Conservation (phyloP, 1,140 invertebrate species). For the Drosophila saltans region DNA sequence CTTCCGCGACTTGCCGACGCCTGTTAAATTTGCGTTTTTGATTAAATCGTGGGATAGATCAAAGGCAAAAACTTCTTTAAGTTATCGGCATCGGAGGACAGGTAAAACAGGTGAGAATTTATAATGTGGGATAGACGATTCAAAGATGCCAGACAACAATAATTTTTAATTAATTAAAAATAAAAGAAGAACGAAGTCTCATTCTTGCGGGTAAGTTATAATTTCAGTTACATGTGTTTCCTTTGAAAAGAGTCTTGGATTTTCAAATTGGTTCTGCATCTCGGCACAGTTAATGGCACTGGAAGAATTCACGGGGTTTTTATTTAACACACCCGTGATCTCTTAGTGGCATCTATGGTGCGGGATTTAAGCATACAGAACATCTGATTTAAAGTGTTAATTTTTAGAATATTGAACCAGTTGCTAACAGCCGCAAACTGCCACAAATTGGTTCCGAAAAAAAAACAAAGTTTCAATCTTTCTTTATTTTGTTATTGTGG, state of each 20-base stretch:
- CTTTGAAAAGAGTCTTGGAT: too few relatives aligned
- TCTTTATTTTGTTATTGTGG: slow-evolving; percentile 19
- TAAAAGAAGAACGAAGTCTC: background rate
- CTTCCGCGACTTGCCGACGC: slow-evolving; percentile 53
- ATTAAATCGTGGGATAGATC: slow-evolving; percentile 80
- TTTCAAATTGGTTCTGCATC: slow-evolving; percentile 47
- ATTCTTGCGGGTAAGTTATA: slow-evolving; percentile 1
- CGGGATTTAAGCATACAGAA: slow-evolving; percentile 60
- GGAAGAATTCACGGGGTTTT: slow-evolving; percentile 84
- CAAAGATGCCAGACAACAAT: slow-evolving; percentile 13
- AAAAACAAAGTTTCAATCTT: slow-evolving; percentile 7
- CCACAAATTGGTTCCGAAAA: slow-evolving; percentile 50
- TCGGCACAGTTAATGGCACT: slow-evolving; percentile 84
- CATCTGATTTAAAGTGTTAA: slow-evolving; percentile 11
- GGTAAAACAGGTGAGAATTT: slow-evolving; percentile 33
- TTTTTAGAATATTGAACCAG: slow-evolving; percentile 2
- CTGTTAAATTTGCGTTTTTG: slow-evolving; percentile 75
- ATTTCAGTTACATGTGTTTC: background rate
- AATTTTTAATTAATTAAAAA: slow-evolving; percentile 20
- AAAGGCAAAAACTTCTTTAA: slow-evolving; percentile 27
- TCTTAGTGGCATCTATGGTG: slow-evolving; percentile 84
- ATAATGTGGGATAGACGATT: slow-evolving; percentile 49
- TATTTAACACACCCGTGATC: slow-evolving; percentile 83
- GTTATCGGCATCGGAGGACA: slow-evolving; percentile 43
- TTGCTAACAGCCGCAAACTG: slow-evolving; percentile 53